Evolutionary conservation across 1,140 invertebrate species (phyloP).

Genomic region (Drosophila nigrodunni): DNA sequence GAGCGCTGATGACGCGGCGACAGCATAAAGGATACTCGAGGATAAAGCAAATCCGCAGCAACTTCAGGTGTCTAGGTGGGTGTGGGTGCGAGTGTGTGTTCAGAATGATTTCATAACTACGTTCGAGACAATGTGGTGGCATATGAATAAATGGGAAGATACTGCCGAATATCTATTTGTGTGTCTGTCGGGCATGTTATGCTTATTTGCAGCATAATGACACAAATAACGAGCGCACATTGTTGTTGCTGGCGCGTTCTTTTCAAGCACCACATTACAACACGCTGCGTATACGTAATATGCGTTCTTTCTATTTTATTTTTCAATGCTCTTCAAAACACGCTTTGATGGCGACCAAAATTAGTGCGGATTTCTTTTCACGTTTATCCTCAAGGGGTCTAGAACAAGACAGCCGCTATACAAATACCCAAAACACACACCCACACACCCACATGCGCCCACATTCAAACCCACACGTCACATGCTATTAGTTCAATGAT

Average conservation of each 20-base stretch:
- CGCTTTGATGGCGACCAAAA: constrained; percentile 57
- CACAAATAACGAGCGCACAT: constrained; percentile 81
- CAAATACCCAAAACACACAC: constrained; percentile 4
- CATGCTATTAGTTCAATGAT: constrained; percentile 83
- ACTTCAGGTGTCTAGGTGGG: constrained; percentile 1
- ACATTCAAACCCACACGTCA: constrained; percentile 50
- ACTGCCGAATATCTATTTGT: constrained; percentile 20
- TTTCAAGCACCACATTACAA: constrained; percentile 73
- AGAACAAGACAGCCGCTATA: constrained; percentile 43
- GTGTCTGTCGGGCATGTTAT: constrained; percentile 50
- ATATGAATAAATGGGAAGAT: constrained; percentile 60
- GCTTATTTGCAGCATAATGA: constrained; percentile 71
- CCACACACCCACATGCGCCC: background rate
- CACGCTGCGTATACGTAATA: constrained; percentile 77
- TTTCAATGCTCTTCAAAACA: constrained; percentile 14
- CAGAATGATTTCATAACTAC: constrained; percentile 75
- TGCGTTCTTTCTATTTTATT: constrained; percentile 17
- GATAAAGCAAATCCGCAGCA: constrained; percentile 19
- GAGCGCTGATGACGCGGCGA: constrained; percentile 64
- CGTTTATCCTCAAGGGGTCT: constrained; percentile 55
- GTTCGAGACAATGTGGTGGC: constrained; percentile 53
- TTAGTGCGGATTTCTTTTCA: constrained; percentile 76
- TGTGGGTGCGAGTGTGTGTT: constrained; percentile 15
- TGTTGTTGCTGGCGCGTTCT: constrained; percentile 56
- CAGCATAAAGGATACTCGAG: constrained; percentile 19